Conservation (phyloP, 2,797 vertebrate species). For the Eupleurogrammus muticus region DNA sequence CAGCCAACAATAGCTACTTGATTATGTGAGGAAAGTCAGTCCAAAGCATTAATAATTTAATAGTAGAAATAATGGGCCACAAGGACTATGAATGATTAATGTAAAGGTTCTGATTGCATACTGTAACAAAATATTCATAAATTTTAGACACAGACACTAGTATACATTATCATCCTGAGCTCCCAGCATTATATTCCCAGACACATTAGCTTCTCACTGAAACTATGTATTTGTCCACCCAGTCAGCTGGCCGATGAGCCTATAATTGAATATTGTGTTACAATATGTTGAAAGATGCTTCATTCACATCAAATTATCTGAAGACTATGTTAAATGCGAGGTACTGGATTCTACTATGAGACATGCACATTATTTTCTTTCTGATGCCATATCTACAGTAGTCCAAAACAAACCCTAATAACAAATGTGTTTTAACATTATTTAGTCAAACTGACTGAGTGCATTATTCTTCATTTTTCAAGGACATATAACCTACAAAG, state of each 20-base stretch:
- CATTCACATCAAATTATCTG: slow-evolving; percentile 26
- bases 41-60: slow-evolving; percentile 80
- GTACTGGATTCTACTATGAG: slow-evolving; percentile 10
- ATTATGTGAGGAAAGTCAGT: slow-evolving; percentile 72
- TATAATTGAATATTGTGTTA: slow-evolving; percentile 61
- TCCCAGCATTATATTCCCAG: slow-evolving; percentile 56
- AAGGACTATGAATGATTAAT: slow-evolving; percentile 83
- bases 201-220: slow-evolving; percentile 54
- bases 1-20: slow-evolving; percentile 57
- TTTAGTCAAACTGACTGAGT: background rate
- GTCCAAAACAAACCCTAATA: too few species aligned
- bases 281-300: slow-evolving; percentile 29
- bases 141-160: slow-evolving; percentile 71
- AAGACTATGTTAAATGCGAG: slow-evolving; percentile 3
- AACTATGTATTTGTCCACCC: slow-evolving; percentile 62
- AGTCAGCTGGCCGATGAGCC: slow-evolving; percentile 41
- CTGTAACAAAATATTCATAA: slow-evolving; percentile 81
- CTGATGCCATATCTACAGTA: slow-evolving; percentile 11
- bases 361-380: slow-evolving; percentile 15
- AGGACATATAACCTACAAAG: background rate
- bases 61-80: slow-evolving; percentile 78
- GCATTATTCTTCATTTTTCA: background rate
- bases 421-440: background rate
- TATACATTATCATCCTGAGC: slow-evolving; percentile 68
- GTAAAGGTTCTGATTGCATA: slow-evolving; percentile 80